Evolutionary conservation across 2,888 invertebrate genomes (phyloP).

Genomic region (Camponotus fellah): DNA sequence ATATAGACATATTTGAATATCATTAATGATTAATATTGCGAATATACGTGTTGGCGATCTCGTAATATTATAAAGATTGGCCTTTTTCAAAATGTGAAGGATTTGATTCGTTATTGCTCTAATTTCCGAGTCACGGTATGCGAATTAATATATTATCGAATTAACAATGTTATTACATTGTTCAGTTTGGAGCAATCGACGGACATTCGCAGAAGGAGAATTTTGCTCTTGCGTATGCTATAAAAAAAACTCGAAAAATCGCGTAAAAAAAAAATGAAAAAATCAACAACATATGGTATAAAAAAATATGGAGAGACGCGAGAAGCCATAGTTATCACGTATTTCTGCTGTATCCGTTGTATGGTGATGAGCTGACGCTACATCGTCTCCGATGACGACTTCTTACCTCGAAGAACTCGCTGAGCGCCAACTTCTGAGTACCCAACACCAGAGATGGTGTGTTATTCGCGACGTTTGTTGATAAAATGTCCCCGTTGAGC

Average conservation of each 20-base stretch:
- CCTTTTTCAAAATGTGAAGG: not conserved
- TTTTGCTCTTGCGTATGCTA: slow-evolving; percentile 64
- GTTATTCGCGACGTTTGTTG: slow-evolving; percentile 70
- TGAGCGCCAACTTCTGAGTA: slow-evolving; percentile 82
- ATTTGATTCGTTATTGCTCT: not conserved
- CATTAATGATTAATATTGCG: not conserved
- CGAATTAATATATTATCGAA: not conserved
- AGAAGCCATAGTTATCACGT: slow-evolving; percentile 23
- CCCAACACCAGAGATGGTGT: slow-evolving; percentile 77
- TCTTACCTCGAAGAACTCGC: slow-evolving; percentile 77
- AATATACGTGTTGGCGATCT: not conserved
- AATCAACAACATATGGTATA: slow-evolving; percentile 78
- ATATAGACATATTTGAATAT: not conserved
- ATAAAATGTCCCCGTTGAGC: slow-evolving; percentile 65
- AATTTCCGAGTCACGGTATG: not conserved
- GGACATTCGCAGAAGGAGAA: slow-evolving; percentile 61
- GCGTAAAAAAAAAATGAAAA: slow-evolving; percentile 65
- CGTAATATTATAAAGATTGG: not conserved
- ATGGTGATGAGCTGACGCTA: slow-evolving; percentile 39
- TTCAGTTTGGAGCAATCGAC: not conserved
- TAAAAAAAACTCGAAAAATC: too few species aligned
- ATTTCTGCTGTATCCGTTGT: not conserved
- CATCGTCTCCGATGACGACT: slow-evolving; percentile 48
- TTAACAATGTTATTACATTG: not conserved
- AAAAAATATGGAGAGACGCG: slow-evolving; percentile 35